These are phyloP conservation scores for Pogonophryne albipinna DNA, from an alignment of 2,797 vertebrate genomes.

Conservation along the genomic window DNA sequence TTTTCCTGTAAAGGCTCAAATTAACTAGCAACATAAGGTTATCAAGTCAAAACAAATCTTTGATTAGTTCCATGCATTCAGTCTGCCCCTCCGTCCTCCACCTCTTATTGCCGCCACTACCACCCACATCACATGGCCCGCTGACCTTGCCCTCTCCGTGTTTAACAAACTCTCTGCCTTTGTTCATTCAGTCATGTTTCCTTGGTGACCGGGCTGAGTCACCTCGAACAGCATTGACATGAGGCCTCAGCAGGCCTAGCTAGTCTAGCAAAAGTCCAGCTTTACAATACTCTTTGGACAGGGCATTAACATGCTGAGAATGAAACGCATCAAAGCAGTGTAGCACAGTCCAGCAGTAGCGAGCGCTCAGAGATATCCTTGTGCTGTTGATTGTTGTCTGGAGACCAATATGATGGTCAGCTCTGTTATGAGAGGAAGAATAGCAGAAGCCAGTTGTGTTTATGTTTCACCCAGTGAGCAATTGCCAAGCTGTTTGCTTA, in stretches of 20 bases:
- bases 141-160: slow-evolving; percentile 87
- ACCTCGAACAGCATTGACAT: slow-evolving; percentile 80
- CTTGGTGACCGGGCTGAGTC: slow-evolving; percentile 82
- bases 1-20: slow-evolving; percentile 16
- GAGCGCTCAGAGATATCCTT: slow-evolving; percentile 78
- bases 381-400: slow-evolving; percentile 72
- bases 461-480: slow-evolving; percentile 53
- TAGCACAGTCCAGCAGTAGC: slow-evolving; percentile 85
- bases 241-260: slow-evolving; percentile 28
- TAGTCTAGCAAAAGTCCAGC: slow-evolving; percentile 43
- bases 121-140: slow-evolving; percentile 85
- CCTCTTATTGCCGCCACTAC: slow-evolving; percentile 29
- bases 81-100: slow-evolving; percentile 18
- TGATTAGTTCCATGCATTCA: slow-evolving; percentile 34
- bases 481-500: slow-evolving; percentile 42
- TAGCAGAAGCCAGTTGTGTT: slow-evolving; percentile 43
- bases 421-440: slow-evolving; percentile 20
- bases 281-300: slow-evolving; percentile 84
- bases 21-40: slow-evolving; percentile 16
- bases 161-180: slow-evolving; percentile 89
- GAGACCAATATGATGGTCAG: slow-evolving; percentile 35
- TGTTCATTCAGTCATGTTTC: slow-evolving; percentile 69
- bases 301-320: slow-evolving; percentile 83
- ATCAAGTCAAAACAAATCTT: slow-evolving; percentile 34
- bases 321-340: slow-evolving; percentile 77